Conservation (phyloP, 2,797 vertebrate species). For the Premnoplex brunnescens region DNA sequence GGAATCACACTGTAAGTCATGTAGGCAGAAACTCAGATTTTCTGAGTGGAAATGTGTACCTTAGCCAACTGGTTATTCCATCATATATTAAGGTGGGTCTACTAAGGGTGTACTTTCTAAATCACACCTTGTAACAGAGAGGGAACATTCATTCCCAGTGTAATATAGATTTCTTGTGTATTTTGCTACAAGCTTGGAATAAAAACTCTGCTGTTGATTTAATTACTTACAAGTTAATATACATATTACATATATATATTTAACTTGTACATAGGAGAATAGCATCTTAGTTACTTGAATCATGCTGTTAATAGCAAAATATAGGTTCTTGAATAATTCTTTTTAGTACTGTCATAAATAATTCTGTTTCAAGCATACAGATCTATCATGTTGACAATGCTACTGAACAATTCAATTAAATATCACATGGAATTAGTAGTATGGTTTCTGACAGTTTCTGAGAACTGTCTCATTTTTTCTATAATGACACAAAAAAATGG, state of each 20-base stretch:
- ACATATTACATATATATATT: neutral
- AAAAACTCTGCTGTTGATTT: neutral
- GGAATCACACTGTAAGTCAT: accelerated
- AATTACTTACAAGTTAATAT: neutral
- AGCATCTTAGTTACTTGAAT: neutral
- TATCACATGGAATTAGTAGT: neutral
- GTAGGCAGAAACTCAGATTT: neutral
- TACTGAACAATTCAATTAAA: neutral
- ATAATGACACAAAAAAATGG: neutral
- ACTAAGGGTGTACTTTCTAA: neutral
- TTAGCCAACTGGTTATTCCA: accelerated
- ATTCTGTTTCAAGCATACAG: neutral
- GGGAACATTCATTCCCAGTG: neutral
- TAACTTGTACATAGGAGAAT: neutral
- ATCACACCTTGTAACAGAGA: neutral
- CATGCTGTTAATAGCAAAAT: neutral
- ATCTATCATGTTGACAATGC: neutral
- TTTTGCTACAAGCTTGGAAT: neutral
- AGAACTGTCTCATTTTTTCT: neutral
- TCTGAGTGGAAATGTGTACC: neutral
- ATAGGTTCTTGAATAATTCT: neutral
- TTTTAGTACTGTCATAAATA: neutral
- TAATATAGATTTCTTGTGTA: neutral
- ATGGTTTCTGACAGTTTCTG: neutral
- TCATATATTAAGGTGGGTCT: neutral